These are phyloP conservation scores for Tipula helvola DNA, from an alignment of 2,888 invertebrate species.

Conservation along the genomic window DNA sequence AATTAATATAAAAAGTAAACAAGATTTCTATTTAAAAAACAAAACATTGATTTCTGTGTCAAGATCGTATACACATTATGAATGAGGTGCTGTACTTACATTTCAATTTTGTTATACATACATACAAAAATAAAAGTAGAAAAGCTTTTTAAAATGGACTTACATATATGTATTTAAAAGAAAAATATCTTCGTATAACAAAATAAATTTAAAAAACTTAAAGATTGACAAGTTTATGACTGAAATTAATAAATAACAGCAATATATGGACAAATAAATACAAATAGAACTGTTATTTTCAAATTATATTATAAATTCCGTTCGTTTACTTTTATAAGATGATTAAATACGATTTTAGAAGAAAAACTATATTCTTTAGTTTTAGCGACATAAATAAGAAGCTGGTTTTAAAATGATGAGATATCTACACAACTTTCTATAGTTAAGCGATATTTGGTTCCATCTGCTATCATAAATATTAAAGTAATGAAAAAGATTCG, in stretches of 20 bases:
- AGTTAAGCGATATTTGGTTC: neutral
- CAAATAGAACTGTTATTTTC: neutral
- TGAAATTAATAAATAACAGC: neutral
- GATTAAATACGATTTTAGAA: too few species aligned
- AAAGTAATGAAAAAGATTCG: neutral
- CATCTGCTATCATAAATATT: neutral
- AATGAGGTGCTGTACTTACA: neutral
- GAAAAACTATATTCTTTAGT: too few species aligned
- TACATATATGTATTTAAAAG: too few species aligned
- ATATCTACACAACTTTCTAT: too few species aligned
- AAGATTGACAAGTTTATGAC: too few species aligned
- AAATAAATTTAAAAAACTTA: too few species aligned
- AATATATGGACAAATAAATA: neutral
- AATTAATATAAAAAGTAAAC: neutral
- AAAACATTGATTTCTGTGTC: neutral
- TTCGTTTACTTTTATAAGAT: neutral
- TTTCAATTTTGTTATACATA: neutral
- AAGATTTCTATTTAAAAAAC: neutral
- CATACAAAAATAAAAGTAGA: neutral
- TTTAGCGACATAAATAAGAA: too few species aligned
- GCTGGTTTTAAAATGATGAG: too few species aligned
- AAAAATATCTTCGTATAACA: too few species aligned
- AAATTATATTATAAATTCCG: too few species aligned
- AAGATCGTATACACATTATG: neutral
- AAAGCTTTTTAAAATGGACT: neutral